Percentiles rank a stretch among this genome's conserved stretches.
Evolutionary conservation across 2,888 invertebrate species (phyloP).

Genomic region (Digitonthophagus gazella): DNA sequence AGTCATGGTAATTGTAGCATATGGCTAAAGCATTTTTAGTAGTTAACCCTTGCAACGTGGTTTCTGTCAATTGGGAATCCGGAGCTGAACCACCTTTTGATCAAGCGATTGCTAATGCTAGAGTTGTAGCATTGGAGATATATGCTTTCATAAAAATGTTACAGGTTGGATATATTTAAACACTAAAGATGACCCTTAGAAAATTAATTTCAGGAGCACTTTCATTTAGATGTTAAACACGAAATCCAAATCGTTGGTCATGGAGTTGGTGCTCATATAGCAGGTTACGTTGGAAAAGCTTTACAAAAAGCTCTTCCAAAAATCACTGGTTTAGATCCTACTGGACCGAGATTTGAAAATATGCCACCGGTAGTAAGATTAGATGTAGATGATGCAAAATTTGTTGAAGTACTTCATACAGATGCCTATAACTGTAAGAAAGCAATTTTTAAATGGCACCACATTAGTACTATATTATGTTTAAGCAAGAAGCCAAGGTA

Average conservation of each 20-base stretch:
- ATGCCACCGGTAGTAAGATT: constrained; percentile 55
- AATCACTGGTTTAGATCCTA: constrained; percentile 58
- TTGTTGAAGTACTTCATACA: constrained; percentile 62
- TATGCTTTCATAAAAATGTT: constrained; percentile 49
- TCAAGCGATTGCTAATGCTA: constrained; percentile 58
- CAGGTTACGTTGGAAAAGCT: constrained; percentile 52
- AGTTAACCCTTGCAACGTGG: constrained; percentile 45
- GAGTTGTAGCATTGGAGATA: constrained; percentile 57
- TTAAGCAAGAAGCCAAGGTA: constrained; percentile 47
- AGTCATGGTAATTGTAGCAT: constrained; percentile 32
- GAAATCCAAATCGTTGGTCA: constrained; percentile 55
- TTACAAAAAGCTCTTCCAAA: constrained; percentile 34
- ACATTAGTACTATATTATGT: constrained; percentile 19
- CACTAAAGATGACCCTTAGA: constrained; percentile 5
- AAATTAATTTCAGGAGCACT: constrained; percentile 28
- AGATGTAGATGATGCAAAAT: constrained; percentile 55
- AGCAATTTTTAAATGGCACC: background rate
- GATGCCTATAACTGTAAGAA: constrained; percentile 47
- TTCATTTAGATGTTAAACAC: constrained; percentile 31
- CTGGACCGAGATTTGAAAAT: constrained; percentile 57
- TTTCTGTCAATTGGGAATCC: constrained; percentile 56
- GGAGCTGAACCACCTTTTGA: constrained; percentile 56
- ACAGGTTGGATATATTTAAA: constrained; percentile 39
- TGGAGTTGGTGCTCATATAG: constrained; percentile 56
- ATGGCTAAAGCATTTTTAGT: constrained; percentile 36